Evolutionary conservation across 2,888 invertebrate species (phyloP).

Genomic region (Myopa tessellatipennis): DNA sequence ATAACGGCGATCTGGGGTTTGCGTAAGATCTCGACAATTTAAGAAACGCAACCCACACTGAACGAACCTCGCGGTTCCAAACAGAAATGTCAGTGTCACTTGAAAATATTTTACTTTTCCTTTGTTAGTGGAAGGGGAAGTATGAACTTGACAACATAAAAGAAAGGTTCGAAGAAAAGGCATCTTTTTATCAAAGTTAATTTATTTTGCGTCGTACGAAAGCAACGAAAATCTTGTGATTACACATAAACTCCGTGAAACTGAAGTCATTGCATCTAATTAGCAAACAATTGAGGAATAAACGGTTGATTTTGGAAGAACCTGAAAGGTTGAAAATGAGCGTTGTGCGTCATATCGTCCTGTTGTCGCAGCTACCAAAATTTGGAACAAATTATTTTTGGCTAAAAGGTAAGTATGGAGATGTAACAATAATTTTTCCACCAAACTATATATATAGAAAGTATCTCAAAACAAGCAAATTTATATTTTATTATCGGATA

Average conservation of each 20-base stretch:
- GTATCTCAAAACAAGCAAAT: too few relatives aligned
- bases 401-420: constrained; percentile 58
- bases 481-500: too few relatives aligned
- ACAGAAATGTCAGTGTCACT: constrained; percentile 38
- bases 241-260: constrained; percentile 33
- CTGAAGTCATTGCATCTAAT: constrained; percentile 18
- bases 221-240: constrained; percentile 44
- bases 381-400: constrained; percentile 56
- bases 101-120: constrained; percentile 33
- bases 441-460: neutral
- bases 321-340: constrained; percentile 54
- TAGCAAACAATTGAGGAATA: constrained; percentile 28
- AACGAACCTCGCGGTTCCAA: constrained; percentile 34
- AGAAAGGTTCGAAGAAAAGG: constrained; percentile 40
- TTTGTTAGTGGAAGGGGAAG: constrained; percentile 29
- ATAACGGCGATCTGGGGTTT: neutral
- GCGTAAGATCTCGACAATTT: neutral
- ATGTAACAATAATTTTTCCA: neutral
- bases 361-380: constrained; percentile 59
- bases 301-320: constrained; percentile 23
- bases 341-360: constrained; percentile 61
- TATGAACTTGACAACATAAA: constrained; percentile 45
- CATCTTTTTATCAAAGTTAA: constrained; percentile 39
- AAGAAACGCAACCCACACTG: constrained; percentile 7
- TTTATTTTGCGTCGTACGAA: constrained; percentile 46